These are phyloP conservation scores for Enoplosus armatus DNA, from an alignment of 2,797 vertebrate genomes.

Conservation along the genomic window DNA sequence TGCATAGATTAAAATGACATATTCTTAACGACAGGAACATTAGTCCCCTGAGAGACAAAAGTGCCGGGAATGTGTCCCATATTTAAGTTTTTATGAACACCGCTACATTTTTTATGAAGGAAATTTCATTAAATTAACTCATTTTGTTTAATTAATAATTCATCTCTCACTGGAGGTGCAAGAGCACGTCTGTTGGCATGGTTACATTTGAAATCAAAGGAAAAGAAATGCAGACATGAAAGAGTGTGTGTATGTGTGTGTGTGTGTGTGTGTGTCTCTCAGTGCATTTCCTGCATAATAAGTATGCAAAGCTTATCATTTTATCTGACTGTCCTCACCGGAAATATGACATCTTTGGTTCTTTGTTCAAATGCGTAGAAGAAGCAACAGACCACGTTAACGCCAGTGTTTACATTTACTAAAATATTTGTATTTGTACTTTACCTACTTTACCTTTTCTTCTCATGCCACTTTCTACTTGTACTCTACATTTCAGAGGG, in stretches of 20 bases:
- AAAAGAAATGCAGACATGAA: neutral
- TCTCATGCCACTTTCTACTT: no score
- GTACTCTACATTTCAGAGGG: no score
- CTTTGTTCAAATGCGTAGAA: neutral
- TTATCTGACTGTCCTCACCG: no score
- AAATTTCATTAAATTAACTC: constrained; percentile 40
- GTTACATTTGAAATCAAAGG: constrained; percentile 40
- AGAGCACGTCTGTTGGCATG: constrained; percentile 27
- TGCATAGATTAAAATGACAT: neutral
- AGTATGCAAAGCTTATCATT: neutral
- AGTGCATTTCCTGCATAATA: neutral
- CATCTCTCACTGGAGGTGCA: constrained; percentile 22
- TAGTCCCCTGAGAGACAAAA: neutral
- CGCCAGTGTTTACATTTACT: no score
- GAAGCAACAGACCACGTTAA: no score
- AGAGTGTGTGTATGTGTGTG: neutral
- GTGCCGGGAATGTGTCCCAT: neutral
- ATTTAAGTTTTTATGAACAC: constrained; percentile 36
- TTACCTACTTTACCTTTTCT: no score
- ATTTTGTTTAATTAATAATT: constrained; percentile 55
- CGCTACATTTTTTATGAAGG: constrained; percentile 37
- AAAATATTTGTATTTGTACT: no score
- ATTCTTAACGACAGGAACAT: constrained; percentile 1
- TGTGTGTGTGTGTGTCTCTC: neutral
- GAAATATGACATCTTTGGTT: neutral